phyloP scores from a whole-genome alignment of 23 tunicate genomes.

The Trididemnum clinides region DNA sequence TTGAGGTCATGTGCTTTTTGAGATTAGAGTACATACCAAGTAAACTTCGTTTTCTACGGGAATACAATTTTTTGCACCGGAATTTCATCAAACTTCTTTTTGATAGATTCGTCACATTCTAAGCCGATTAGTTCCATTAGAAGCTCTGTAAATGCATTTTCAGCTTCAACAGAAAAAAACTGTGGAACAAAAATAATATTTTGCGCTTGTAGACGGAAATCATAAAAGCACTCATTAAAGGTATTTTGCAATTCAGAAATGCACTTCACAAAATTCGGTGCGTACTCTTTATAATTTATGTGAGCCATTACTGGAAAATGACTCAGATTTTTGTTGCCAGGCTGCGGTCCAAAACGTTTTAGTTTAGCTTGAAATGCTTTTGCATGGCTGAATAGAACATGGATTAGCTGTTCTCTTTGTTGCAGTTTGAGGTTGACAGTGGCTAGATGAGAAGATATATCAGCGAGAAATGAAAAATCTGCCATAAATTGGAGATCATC shows the following conservation, averaged over 20 bases:
- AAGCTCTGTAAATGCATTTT: conserved; percentile 16
- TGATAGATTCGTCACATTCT: too few species aligned
- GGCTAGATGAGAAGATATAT: conserved; percentile 17
- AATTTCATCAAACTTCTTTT: conserved; percentile 1
- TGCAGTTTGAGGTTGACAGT: conserved; percentile 22
- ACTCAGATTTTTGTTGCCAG: neutral
- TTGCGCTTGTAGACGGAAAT: conserved; percentile 9
- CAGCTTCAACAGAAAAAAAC: conserved; percentile 18
- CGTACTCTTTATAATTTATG: conserved; percentile 11
- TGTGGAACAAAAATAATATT: conserved; percentile 15
- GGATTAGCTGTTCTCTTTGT: conserved; percentile 12
- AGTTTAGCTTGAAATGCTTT: conserved; percentile 25
- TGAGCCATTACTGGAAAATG: conserved; percentile 24
- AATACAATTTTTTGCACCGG: neutral
- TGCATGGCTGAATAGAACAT: neutral
- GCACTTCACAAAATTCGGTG: conserved; percentile 25
- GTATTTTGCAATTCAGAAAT: conserved; percentile 24
- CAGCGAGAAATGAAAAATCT: neutral
- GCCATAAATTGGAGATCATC: neutral
- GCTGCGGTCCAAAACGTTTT: conserved; percentile 20
- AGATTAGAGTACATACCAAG: neutral
- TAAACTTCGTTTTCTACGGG: neutral
- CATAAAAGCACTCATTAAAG: conserved; percentile 22
- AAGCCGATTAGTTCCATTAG: conserved; percentile 30
- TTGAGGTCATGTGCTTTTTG: neutral